A percentile compares a stretch with the other conserved stretches of the same genome.
phyloP scores from a whole-genome alignment of 2,888 invertebrate genomes.

The Phlogophora meticulosa region DNA sequence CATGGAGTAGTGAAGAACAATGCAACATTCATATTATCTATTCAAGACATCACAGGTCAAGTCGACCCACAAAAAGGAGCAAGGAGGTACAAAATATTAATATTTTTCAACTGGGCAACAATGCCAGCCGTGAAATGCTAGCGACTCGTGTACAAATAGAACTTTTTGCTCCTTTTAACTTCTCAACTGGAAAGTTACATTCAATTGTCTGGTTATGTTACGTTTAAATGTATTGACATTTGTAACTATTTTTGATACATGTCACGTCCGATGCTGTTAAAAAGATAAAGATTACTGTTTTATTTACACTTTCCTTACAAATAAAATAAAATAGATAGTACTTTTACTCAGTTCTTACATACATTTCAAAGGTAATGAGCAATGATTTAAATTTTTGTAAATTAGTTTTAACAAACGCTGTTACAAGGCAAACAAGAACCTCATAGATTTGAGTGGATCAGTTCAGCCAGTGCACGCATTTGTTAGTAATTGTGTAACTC shows the following conservation, averaged over 20 bases:
- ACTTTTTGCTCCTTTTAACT: slow-evolving; percentile 18
- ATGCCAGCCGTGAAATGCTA: slow-evolving; percentile 55
- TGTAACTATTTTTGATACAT: background rate
- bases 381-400: too few species aligned
- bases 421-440: too few species aligned
- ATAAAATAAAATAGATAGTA: too few species aligned
- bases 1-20: slow-evolving; percentile 70
- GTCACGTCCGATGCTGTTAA: background rate
- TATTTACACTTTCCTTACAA: background rate
- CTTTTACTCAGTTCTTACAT: too few species aligned
- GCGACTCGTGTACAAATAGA: slow-evolving; percentile 20
- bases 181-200: slow-evolving; percentile 18
- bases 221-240: background rate
- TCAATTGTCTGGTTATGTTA: slow-evolving; percentile 20
- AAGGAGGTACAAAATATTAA: slow-evolving; percentile 70
- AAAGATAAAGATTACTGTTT: background rate
- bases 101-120: slow-evolving; percentile 71
- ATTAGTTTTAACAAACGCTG: too few species aligned
- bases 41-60: slow-evolving; percentile 77
- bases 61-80: slow-evolving; percentile 62
- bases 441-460: too few species aligned
- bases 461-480: too few species aligned
- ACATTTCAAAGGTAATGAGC: too few species aligned
- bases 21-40: slow-evolving; percentile 75
- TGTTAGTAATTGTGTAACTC: too few species aligned